Base-by-base conservation (phyloP, 2,888 invertebrate species). In the Cheiracanthium punctorium region DNA sequence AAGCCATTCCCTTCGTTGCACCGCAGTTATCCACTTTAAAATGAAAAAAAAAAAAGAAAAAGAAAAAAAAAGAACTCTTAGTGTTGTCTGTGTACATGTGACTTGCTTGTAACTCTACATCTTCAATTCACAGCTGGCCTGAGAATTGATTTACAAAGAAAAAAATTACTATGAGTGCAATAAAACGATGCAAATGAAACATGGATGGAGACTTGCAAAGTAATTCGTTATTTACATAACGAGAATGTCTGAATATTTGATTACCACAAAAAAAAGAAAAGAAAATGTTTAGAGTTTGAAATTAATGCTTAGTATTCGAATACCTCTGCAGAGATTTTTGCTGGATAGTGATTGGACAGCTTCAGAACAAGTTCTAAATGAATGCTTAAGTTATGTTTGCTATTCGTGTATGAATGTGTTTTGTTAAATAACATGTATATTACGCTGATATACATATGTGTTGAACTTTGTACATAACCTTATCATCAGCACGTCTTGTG, bases 391-490 rank as follows among this genome's bases (percentile, higher is more conserved):
- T 82, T 82, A 77, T 82, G 82, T 82, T 82, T 82, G 70, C 77
- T 82, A 82, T 82, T 77, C 64, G 67, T 82, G 82, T 82, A 82
- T 77, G 82, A 82, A 72, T 82, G 82, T 82, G 82, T 82, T 82
- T 48, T 77, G 77, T 77, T 82, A 37, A n/a, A 37, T 37, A 82
- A 72, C 72, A 77, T 77, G 82, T 77, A 82, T 73, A 82, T 76
- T 37, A 48, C n/a, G 71, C 58, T 48, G 69, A 71, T 82, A 76
- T 75, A 70, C 74, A 70, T 77, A 64, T 77, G 82, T 77, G 77
- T 82, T 82, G 82, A 82, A n/a, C 76, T 76, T 82, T 82, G 82
- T 82, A 77, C 32, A 77, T 82, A 82, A 48, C 71, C 75, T 71
- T 58, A 80, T 48, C 48, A 76, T 75, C 65, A 52, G 72, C 30